phyloP scores from a whole-genome alignment of 2,888 invertebrate species.

The Dynastes maya region DNA sequence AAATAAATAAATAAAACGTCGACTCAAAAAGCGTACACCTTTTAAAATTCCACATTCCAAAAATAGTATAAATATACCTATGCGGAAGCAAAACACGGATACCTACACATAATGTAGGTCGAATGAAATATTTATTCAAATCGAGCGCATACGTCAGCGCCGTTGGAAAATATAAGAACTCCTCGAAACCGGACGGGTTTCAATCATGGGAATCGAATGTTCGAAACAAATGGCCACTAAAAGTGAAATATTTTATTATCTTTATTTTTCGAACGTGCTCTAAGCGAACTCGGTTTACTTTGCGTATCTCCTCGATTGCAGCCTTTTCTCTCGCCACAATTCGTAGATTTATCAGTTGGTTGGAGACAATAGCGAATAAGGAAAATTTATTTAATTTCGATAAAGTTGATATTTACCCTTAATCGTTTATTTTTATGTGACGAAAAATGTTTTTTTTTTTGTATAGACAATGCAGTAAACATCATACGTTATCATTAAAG shows the following conservation, averaged over 20 bases:
- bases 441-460: too few species aligned
- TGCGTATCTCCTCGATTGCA: neutral
- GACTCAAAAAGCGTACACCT: slow-evolving; percentile 16
- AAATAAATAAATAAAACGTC: slow-evolving; percentile 27
- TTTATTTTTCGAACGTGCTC: slow-evolving; percentile 38
- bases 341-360: slow-evolving; percentile 14
- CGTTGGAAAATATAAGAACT: slow-evolving; percentile 2
- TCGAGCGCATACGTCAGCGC: slow-evolving; percentile 25
- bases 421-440: too few species aligned
- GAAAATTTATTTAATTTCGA: neutral
- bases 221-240: slow-evolving; percentile 12
- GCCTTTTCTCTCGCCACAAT: slow-evolving; percentile 16
- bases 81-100: slow-evolving; percentile 22
- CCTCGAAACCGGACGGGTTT: slow-evolving; percentile 17
- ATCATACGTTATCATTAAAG: too few species aligned
- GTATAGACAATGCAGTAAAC: too few species aligned
- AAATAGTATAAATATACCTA: slow-evolving; percentile 38
- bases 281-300: slow-evolving; percentile 23
- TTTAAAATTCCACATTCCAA: slow-evolving; percentile 38
- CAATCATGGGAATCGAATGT: slow-evolving; percentile 16
- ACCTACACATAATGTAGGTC: slow-evolving; percentile 16
- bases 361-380: neutral
- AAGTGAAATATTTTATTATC: slow-evolving; percentile 27
- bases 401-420: neutral
- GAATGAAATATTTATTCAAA: slow-evolving; percentile 43